Evolutionary conservation across 2,797 vertebrate genomes (phyloP).

Genomic region (Hydrolagus colliei): DNA sequence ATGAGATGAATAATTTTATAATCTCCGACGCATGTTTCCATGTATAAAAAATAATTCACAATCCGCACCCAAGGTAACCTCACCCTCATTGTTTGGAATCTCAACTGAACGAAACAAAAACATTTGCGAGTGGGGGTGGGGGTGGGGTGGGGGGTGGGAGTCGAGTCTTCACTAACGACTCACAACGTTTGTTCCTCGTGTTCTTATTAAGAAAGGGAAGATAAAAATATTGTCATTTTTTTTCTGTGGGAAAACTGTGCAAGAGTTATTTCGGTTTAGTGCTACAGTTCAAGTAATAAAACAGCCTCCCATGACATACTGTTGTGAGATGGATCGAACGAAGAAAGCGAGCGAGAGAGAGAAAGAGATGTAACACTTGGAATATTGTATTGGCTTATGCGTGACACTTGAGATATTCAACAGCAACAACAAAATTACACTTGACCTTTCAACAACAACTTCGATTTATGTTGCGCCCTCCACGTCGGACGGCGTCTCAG

Average conservation of each 20-base stretch:
- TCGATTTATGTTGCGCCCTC: too few species aligned
- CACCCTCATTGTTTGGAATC: not conserved
- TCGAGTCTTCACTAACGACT: too few species aligned
- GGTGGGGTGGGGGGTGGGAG: too few species aligned
- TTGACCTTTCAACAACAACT: too few species aligned
- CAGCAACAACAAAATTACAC: too few species aligned
- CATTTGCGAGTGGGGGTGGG: not conserved
- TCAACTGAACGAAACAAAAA: not conserved
- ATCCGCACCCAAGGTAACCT: not conserved
- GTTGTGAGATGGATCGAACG: too few species aligned
- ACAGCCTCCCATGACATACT: not conserved
- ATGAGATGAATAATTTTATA: constrained; percentile 28
- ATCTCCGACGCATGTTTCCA: not conserved
- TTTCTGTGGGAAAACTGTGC: constrained; percentile 12
- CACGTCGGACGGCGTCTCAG: too few species aligned
- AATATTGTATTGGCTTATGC: not conserved
- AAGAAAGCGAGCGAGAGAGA: not conserved
- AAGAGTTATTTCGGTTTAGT: not conserved
- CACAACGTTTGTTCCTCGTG: not conserved
- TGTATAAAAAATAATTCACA: not conserved
- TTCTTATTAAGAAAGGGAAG: not conserved
- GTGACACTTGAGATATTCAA: too few species aligned
- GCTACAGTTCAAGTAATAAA: not conserved
- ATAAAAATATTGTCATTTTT: not conserved
- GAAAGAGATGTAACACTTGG: not conserved